These are phyloP conservation scores for Podiceps cristatus DNA, from an alignment of 2,113 vertebrate species.

Conservation along the genomic window DNA sequence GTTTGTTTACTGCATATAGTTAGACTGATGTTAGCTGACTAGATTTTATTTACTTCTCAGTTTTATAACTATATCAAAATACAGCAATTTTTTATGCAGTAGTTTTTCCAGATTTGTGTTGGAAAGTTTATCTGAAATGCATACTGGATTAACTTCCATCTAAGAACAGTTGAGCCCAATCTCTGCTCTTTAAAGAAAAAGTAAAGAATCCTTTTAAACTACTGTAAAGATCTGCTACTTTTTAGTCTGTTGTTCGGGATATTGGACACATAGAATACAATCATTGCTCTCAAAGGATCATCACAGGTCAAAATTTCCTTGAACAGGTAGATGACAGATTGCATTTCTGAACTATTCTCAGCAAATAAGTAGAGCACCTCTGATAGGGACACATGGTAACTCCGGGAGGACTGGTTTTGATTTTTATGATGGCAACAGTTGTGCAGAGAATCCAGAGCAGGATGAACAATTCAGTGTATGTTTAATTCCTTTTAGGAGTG, in stretches of 20 bases:
- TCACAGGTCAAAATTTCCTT: neutral
- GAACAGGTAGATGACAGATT: neutral
- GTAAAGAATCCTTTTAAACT: neutral
- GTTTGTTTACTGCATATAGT: neutral
- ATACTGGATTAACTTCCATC: neutral
- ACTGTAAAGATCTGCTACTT: neutral
- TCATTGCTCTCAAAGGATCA: neutral
- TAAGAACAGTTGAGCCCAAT: neutral
- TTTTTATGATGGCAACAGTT: neutral
- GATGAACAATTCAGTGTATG: neutral
- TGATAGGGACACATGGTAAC: neutral
- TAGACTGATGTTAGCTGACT: neutral
- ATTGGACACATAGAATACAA: neutral
- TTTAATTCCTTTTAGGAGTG: neutral
- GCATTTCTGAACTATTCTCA: neutral
- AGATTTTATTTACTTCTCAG: neutral
- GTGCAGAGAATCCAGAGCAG: neutral
- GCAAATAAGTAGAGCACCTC: neutral
- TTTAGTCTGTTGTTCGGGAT: neutral
- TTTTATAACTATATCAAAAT: neutral
- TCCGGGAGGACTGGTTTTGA: neutral
- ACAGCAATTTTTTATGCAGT: neutral
- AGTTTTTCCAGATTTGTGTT: neutral
- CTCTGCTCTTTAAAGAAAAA: neutral
- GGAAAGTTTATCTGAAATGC: neutral